Conservation (phyloP, 2,888 invertebrate species). For the Portevinia maculata region DNA sequence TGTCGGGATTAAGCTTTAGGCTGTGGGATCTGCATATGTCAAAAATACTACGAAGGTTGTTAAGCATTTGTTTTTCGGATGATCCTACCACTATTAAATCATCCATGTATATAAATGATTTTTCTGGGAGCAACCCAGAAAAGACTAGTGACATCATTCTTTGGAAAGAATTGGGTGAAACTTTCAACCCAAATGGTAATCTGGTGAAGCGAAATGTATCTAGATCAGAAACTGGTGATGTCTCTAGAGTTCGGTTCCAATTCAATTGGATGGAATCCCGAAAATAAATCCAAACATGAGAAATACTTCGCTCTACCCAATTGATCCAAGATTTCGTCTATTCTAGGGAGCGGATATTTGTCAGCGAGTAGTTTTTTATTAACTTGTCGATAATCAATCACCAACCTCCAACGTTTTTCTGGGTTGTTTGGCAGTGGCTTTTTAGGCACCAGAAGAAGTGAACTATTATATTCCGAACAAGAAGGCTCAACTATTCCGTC, state of each 20-base stretch:
- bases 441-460: conserved; percentile 75
- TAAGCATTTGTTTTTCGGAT: conserved; percentile 52
- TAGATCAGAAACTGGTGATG: conserved; percentile 71
- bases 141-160: conserved; percentile 76
- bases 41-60: conserved; percentile 41
- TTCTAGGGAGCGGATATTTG: conserved; percentile 9
- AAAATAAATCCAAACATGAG: conserved; percentile 42
- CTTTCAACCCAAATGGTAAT: conserved; percentile 73
- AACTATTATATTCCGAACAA: too few species aligned
- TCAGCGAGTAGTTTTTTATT: conserved; percentile 31
- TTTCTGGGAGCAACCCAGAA: conserved; percentile 60
- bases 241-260: conserved; percentile 44
- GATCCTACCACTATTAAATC: conserved; percentile 74
- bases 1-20: conserved; percentile 67
- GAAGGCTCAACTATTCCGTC: too few species aligned
- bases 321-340: conserved; percentile 27
- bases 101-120: conserved; percentile 75
- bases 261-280: conserved; percentile 49
- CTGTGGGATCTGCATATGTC: conserved; percentile 37
- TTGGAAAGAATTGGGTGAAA: conserved; percentile 74
- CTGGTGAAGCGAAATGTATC: conserved; percentile 72
- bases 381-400: too few species aligned
- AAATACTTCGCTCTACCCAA: conserved; percentile 43
- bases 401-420: conserved; percentile 38
- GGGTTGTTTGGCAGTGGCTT: conserved; percentile 24